Evolutionary conservation across 1,140 invertebrate genomes (phyloP), one percentile per base, ranked within the genome.

Genomic region (Pachypeltis micranthus): DNA sequence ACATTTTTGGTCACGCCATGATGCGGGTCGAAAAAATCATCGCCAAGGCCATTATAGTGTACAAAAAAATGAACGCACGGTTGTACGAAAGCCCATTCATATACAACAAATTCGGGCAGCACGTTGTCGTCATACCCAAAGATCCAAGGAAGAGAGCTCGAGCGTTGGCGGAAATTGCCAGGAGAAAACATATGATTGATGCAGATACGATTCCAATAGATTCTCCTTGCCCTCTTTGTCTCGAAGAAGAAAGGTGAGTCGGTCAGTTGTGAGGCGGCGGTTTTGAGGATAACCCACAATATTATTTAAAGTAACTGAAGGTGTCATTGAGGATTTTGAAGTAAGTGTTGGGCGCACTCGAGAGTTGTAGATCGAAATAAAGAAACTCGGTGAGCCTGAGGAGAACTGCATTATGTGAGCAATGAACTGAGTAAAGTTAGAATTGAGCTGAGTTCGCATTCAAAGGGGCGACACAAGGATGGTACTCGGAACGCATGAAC

Each of bases 31-130:
- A 51, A 21, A 51, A 51, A 51, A 51, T 51, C 10, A 51, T 51
- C 23, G 12, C 12, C 12, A 51, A 51, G 23, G 47, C 47, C 10
- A 51, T 51, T 51, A 10, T 51, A 4, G 47, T 51, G 47, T 51
- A 51, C 47, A 51, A 51, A 21, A 51, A 51, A 21, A 51, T 51
- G 47, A 51, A 51, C 47, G 19, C 21, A 16, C 7, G 47, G 4
- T 21, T 51, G 47, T 51, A 51, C 21, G 47, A 51, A 4, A 51
- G 47, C 21, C 47, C 47, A 21, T 51, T 51, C 47, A 14, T 51
- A 21, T 51, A 51, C 47, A 51, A 51, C 47, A 51, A 51, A 51
- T 51, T 14, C 21, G 47, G 47, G 23, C 47, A 51, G 47, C 47
- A 51, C 21, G 47, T 51, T 7, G 47, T 51, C 4, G 10, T 51